Conservation (phyloP, 2,888 invertebrate genomes). For the Archips xylosteana region DNA sequence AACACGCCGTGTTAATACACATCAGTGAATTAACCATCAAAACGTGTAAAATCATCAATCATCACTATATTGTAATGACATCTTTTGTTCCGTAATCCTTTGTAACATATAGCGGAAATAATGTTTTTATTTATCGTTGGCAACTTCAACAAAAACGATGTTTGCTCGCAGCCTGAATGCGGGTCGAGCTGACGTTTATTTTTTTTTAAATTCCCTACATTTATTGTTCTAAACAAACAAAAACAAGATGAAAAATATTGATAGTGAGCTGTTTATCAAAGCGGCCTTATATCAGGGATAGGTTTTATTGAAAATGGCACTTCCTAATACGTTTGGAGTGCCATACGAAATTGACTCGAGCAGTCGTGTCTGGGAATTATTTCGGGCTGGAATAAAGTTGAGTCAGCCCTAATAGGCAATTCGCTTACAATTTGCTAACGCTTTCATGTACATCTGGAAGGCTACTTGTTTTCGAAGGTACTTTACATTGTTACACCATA, state of each 20-base stretch:
- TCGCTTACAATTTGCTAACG: constrained; percentile 12
- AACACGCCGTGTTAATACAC: constrained; percentile 2
- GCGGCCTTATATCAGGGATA: constrained; percentile 43
- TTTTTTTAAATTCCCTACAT: constrained; percentile 52
- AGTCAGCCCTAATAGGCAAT: constrained; percentile 19
- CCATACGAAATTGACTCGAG: constrained; percentile 29
- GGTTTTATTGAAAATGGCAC: constrained; percentile 47
- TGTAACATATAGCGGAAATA: constrained; percentile 46
- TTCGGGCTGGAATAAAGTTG: constrained; percentile 8
- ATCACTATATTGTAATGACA: constrained; percentile 38
- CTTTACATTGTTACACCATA: not conserved
- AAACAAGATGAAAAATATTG: constrained; percentile 57
- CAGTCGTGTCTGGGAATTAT: constrained; percentile 17
- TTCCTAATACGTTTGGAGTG: constrained; percentile 34
- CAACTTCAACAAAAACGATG: constrained; percentile 52
- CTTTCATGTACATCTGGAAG: constrained; percentile 6
- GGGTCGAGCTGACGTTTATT: constrained; percentile 49
- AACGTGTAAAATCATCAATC: constrained; percentile 29
- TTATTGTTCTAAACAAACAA: constrained; percentile 46
- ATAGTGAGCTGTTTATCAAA: constrained; percentile 49
- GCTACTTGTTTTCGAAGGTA: constrained; percentile 2
- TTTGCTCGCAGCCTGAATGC: constrained; percentile 59
- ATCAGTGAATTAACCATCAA: constrained; percentile 20
- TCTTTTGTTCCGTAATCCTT: constrained; percentile 45
- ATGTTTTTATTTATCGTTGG: constrained; percentile 47